Evolutionary conservation across 2,113 vertebrate genomes (phyloP).

Genomic region (Propithecus coquereli): DNA sequence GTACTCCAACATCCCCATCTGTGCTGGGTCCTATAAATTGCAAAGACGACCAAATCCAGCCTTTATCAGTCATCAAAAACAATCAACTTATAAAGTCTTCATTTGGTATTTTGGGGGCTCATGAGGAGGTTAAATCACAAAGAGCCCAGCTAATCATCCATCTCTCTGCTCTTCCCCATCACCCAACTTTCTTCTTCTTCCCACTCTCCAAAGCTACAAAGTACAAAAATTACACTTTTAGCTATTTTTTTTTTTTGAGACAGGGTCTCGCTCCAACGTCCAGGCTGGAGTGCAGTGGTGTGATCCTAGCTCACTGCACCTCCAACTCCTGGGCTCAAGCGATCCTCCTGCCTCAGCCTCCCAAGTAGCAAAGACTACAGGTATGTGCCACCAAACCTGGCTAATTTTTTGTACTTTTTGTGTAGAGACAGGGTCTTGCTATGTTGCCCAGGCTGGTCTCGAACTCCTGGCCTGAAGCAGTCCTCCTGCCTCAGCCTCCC

Average conservation of each 20-base stretch:
- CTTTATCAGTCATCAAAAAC: not conserved
- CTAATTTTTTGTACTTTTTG: no score
- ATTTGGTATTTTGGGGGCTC: not conserved
- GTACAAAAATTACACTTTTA: not conserved
- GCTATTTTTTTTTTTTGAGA: not conserved
- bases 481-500: no score
- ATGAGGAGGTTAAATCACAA: not conserved
- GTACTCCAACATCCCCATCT: not conserved
- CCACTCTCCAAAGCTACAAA: not conserved
- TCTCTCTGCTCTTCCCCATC: not conserved
- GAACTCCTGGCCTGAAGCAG: no score
- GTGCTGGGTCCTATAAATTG: not conserved
- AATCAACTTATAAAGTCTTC: not conserved
- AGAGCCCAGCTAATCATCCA: not conserved
- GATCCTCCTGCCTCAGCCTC: no score
- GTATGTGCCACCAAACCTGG: no score
- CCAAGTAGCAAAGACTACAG: no score
- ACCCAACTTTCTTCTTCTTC: not conserved
- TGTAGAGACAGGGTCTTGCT: no score
- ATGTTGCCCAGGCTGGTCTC: no score
- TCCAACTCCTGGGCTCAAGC: no score
- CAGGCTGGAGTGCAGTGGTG: no score
- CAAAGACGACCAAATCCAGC: not conserved
- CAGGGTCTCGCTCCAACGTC: no score
- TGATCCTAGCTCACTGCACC: no score